Base-by-base conservation (phyloP, 2,113 vertebrate species). In the Tragelaphus scriptus region DNA sequence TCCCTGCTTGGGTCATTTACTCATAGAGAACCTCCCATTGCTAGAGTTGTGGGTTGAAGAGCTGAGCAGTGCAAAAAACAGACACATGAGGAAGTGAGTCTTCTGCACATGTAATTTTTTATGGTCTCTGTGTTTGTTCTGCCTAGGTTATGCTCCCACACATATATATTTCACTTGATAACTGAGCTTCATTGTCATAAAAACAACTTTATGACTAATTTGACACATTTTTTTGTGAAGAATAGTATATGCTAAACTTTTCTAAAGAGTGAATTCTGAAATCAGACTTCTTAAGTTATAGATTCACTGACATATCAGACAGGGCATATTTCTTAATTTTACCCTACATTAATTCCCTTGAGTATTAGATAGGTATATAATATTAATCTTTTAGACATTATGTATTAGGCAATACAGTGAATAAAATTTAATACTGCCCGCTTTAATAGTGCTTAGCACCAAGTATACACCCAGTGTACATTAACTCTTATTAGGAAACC, bases 381-480 rank as follows among this genome's bases (percentile, higher is more conserved):
- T 96, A 85, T 86, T 59, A 71, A 53, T 81, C 13, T 65, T 68
- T 85, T 21, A 93, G 4, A 59, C 8, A 6, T 79, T 6, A 55
- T 81, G 3, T 32, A 40, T 77, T 81, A 59, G 49, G 26, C 9
- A 77, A 44, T 61, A 63, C 3, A 51, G 44, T 80, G 58, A 36
- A 30, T 61, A 85, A 47, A 36, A 87, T 47, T 16, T 32, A 53
- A 36, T 61, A 25, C 2, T 8, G 2, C 0, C 14, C 6, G 0
- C 2, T 68, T 1, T 36, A 87, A 68, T 19, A 51, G 2, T 84
- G 8, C 13, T 55, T 84, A 85, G 23, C 13, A 71, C 26, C 44
- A 9, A 80, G 4, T 7, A 4, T 58, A 91, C 0, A 94, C 2
- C 0, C 40, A 47, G 11, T 10, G 11, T 19, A 0, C n/a, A 1